Evolutionary conservation across 1,140 invertebrate species (phyloP), one percentile per base, ranked within the genome.

Genomic region (Drosophila azteca): DNA sequence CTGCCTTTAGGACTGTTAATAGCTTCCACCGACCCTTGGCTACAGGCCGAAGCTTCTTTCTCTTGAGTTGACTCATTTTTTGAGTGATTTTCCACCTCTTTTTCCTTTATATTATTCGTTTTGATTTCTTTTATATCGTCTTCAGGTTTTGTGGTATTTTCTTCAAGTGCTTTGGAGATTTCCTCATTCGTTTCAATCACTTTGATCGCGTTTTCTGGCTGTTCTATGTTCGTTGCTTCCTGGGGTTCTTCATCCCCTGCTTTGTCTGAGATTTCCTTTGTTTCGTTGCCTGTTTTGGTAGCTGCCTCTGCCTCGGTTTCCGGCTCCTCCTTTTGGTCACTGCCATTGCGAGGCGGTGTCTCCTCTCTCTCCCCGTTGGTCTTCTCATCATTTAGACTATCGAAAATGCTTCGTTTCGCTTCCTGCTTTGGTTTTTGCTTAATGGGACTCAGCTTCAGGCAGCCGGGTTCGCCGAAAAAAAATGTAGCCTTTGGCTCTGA

Each of bases 391-490:
- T 50, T 46, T 1, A 87, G 20, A 52, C 66, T 87, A 63, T 89
- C 83, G 26, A 89, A 88, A 49, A 89, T 88, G 58, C 84, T 89
- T 3, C 77, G 68, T 22, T 89, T 85, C 0, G 67, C 59, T 62
- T 85, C 74, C n/a, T 64, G 69, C 58, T 82, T 82, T 44, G 77
- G 46, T 55, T 61, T 65, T 67, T 80, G 77, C 51, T 90, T 91
- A 17, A 90, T 89, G 15, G 89, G 89, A 65, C 84, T 90, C 8
- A 92, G 69, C 70, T 92, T 91, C 3, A 92, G 81, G 57, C 91
- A 92, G 6, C 92, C 92, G 0, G 92, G 92, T 22, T 92, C 92
- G 6, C 93, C 92, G 58, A 93, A 93, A 58, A 93, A 93, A 68
- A 93, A 93, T 5, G 88, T 92, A 0, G 91, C 88, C 57, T 91